A percentile compares a stretch with the other conserved stretches of the same genome.
Conservation (phyloP, 2,113 vertebrate species). For the Gymnobelideus leadbeateri region DNA sequence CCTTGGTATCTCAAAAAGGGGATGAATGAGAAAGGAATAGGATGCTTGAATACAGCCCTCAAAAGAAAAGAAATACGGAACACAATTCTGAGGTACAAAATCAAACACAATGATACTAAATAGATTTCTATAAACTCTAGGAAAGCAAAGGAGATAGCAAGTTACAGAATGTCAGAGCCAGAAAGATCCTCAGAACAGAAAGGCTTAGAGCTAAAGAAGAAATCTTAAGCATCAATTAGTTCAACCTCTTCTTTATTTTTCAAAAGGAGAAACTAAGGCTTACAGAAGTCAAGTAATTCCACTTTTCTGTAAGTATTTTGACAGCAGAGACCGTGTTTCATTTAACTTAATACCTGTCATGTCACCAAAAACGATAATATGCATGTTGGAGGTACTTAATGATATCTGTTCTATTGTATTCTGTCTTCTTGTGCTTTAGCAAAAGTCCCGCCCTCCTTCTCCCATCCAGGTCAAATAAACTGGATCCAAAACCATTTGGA, state of each 20-base stretch:
- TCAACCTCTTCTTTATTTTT: neutral
- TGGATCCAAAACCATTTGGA: neutral
- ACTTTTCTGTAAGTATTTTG: neutral
- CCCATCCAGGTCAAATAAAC: neutral
- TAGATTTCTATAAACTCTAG: neutral
- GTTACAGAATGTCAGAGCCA: neutral
- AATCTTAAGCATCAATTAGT: neutral
- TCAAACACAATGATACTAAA: neutral
- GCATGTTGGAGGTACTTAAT: neutral
- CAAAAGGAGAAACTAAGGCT: neutral
- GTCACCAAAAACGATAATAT: neutral
- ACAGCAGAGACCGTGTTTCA: neutral
- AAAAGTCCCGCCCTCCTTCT: neutral
- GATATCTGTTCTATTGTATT: neutral
- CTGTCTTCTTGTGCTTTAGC: neutral
- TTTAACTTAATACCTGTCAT: neutral
- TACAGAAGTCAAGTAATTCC: neutral
- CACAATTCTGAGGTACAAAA: neutral
- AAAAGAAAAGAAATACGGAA: neutral
- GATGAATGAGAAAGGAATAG: neutral
- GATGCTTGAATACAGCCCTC: neutral
- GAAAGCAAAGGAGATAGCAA: neutral
- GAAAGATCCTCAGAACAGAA: neutral
- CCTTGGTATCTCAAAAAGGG: neutral
- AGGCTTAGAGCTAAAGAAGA: neutral